phyloP scores from a whole-genome alignment of 2,797 vertebrate genomes.

The Somateria mollissima region DNA sequence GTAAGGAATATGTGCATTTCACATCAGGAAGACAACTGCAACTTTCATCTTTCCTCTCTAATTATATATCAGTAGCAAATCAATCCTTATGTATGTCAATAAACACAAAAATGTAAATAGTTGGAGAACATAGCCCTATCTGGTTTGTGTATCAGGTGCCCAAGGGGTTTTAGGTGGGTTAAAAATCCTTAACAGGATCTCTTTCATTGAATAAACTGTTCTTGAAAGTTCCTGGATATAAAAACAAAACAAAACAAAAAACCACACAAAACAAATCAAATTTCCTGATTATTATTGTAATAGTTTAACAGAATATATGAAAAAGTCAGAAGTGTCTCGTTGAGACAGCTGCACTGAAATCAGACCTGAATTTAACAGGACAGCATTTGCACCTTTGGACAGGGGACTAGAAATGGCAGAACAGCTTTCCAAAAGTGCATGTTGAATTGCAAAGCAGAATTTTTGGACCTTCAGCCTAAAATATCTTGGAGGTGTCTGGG shows the following conservation, averaged over 20 bases:
- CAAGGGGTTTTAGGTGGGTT: neutral
- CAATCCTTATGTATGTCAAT: no score
- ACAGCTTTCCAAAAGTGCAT: neutral
- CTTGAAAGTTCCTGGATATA: neutral
- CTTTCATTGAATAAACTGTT: neutral
- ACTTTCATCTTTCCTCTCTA: neutral
- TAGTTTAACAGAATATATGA: neutral
- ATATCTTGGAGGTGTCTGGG: neutral
- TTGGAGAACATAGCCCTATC: neutral
- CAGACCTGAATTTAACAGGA: neutral
- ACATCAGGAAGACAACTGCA: neutral
- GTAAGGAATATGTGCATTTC: neutral
- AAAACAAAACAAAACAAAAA: neutral
- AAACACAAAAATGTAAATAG: neutral
- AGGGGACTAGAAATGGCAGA: neutral
- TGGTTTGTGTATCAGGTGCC: neutral
- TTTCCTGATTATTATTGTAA: neutral
- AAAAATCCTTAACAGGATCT: neutral
- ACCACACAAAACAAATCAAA: neutral
- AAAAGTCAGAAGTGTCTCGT: neutral
- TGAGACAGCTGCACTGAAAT: neutral
- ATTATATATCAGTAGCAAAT: no score
- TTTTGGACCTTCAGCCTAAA: neutral
- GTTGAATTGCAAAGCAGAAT: neutral
- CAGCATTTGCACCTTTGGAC: neutral